Evolutionary conservation across 2,113 vertebrate genomes (phyloP).

Genomic region (Rhynchopsitta pachyrhyncha): DNA sequence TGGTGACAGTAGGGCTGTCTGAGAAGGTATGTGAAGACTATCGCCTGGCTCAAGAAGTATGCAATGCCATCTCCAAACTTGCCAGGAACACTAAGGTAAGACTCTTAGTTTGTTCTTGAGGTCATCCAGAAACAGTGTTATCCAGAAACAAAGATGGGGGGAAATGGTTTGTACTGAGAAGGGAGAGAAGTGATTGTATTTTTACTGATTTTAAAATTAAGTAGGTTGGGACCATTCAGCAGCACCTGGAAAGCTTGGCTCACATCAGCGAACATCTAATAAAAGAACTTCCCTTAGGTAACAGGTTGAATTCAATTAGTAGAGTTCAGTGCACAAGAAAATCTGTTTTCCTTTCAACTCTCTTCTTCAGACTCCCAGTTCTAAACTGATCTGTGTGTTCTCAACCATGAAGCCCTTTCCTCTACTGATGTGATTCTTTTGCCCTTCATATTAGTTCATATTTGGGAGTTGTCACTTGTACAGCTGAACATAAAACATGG

Average conservation of each 20-base stretch:
- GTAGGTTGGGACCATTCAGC: constrained; percentile 16
- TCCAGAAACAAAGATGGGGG: background rate
- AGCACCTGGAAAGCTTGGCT: constrained; percentile 21
- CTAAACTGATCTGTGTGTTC: constrained; percentile 16
- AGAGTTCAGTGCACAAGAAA: constrained; percentile 45
- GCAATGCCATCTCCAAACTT: constrained; percentile 84
- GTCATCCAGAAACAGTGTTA: background rate
- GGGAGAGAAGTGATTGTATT: background rate
- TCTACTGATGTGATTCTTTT: constrained; percentile 39
- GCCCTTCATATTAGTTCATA: background rate
- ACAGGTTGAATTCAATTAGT: constrained; percentile 35
- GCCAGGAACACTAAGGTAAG: constrained; percentile 83
- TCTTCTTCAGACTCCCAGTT: background rate
- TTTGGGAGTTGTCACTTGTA: background rate
- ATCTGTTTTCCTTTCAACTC: constrained; percentile 46
- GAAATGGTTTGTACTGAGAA: background rate
- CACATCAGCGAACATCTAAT: constrained; percentile 1
- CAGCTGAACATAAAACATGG: background rate
- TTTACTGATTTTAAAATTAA: background rate
- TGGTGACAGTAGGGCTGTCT: constrained; percentile 84
- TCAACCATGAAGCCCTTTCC: constrained; percentile 19
- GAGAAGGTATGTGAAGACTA: constrained; percentile 87
- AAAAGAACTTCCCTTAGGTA: constrained; percentile 21
- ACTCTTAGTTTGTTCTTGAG: background rate
- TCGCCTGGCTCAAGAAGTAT: constrained; percentile 85